Evolutionary conservation across 1,140 invertebrate species (phyloP).

Genomic region (Orchesella cincta): DNA sequence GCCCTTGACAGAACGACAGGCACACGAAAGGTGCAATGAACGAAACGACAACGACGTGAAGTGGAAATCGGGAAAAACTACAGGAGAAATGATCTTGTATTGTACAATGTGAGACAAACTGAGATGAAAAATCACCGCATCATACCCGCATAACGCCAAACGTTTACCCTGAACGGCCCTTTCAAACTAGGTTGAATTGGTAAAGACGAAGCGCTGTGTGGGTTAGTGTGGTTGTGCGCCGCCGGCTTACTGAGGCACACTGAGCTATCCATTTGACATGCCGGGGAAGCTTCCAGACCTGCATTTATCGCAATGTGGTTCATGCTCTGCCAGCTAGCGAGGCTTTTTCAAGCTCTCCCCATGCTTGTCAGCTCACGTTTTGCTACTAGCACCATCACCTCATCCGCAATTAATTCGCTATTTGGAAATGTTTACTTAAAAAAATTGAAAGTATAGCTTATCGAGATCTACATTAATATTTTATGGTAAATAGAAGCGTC

Average conservation of each 20-base stretch:
- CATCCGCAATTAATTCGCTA: background rate
- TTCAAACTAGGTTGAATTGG: background rate
- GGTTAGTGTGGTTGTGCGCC: background rate
- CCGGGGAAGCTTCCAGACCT: background rate
- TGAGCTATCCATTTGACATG: slow-evolving; percentile 10
- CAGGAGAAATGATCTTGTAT: background rate
- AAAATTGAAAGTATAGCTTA: background rate
- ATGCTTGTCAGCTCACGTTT: slow-evolving; percentile 14
- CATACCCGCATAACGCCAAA: background rate
- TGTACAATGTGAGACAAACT: background rate
- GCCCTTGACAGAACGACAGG: background rate
- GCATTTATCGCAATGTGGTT: background rate
- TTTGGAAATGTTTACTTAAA: background rate
- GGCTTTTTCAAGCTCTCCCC: background rate
- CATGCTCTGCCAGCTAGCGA: background rate
- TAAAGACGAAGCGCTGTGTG: background rate
- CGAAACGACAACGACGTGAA: background rate
- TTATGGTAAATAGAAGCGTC: background rate
- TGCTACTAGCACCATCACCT: background rate
- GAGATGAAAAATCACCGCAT: background rate
- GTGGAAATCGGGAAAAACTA: background rate
- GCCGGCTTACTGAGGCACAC: background rate
- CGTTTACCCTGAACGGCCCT: background rate
- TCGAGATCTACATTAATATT: background rate
- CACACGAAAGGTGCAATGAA: background rate